Percentiles rank a stretch among this genome's conserved stretches.
Conservation (phyloP, 2,888 invertebrate species). For the Catocala nupta region DNA sequence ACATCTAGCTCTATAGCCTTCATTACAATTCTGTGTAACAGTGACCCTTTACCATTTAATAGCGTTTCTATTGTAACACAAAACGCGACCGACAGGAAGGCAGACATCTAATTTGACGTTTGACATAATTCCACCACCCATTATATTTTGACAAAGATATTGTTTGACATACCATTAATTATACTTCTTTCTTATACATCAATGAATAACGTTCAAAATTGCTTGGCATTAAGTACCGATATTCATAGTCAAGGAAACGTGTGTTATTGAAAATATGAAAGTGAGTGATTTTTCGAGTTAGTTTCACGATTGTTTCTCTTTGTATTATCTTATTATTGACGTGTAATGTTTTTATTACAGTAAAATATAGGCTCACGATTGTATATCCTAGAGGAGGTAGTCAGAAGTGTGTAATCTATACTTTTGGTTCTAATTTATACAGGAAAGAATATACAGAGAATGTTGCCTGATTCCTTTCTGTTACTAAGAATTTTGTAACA, state of each 20-base stretch:
- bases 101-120: constrained; percentile 82
- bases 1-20: too few relatives aligned
- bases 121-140: constrained; percentile 77
- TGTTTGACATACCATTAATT: constrained; percentile 56
- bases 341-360: too few relatives aligned
- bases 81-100: constrained; percentile 81
- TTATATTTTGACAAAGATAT: constrained; percentile 68
- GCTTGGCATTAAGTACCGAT: constrained; percentile 26
- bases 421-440: too few relatives aligned
- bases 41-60: constrained; percentile 62
- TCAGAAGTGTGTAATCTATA: too few relatives aligned
- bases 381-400: too few relatives aligned
- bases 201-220: constrained; percentile 37
- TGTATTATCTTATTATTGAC: too few relatives aligned
- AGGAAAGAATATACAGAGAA: too few relatives aligned
- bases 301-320: background rate
- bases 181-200: constrained; percentile 40
- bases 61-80: constrained; percentile 76
- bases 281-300: constrained; percentile 6
- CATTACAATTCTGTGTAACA: constrained; percentile 60
- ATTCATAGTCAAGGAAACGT: constrained; percentile 1
- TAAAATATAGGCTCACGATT: too few relatives aligned
- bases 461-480: too few relatives aligned
- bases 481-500: too few relatives aligned
- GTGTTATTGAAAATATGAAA: constrained; percentile 6